Evolutionary conservation across 1,140 invertebrate species (phyloP), one percentile per base, ranked within the genome.

Genomic region (Meloidogyne hapla): DNA sequence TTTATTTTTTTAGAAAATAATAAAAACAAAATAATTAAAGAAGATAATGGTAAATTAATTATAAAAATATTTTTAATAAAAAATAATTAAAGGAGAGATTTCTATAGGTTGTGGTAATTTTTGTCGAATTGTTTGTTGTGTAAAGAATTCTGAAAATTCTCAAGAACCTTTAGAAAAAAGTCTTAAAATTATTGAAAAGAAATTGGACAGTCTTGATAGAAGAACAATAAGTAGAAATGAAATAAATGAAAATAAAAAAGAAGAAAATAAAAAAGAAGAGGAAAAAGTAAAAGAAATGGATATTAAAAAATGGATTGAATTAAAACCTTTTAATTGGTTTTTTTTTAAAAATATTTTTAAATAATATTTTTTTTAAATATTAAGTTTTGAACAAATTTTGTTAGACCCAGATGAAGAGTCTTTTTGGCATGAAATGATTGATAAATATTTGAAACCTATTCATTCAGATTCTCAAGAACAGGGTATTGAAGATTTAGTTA

Each of bases 371-470:
- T 5, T 33, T 33, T 33, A 33, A 33, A 33, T 33, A 33, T 83
- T 56, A 42, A 76, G 78, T 69, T 85, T 86, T 25, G 84, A 87
- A 56, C 64, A 72, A 64, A 76, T 85, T 25, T 65, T 65, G 13
- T 69, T 86, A 25, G 84, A 87, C 15, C 33, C 48, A 15, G 85
- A 86, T 26, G 85, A 86, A 71, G 86, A 87, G 68, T 42, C 66
- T 40, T 86, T 86, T 68, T 86, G 85, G 85, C 69, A 67, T 18
- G 85, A 86, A 23, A 80, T 86, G 42, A 86, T 86, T 61, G 79
- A 84, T n/a, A 87, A 84, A 68, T 86, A 86, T 63, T 73, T 86
- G 13, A 78, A 82, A n/a, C 85, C 85, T 21, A 79, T 87, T 33
- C 61, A 69, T 63, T 28, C 83, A 12, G 85, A 86, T 66, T 23